These are phyloP conservation scores for Ciconia boyciana DNA, from an alignment of 2,113 vertebrate species.

Conservation along the genomic window DNA sequence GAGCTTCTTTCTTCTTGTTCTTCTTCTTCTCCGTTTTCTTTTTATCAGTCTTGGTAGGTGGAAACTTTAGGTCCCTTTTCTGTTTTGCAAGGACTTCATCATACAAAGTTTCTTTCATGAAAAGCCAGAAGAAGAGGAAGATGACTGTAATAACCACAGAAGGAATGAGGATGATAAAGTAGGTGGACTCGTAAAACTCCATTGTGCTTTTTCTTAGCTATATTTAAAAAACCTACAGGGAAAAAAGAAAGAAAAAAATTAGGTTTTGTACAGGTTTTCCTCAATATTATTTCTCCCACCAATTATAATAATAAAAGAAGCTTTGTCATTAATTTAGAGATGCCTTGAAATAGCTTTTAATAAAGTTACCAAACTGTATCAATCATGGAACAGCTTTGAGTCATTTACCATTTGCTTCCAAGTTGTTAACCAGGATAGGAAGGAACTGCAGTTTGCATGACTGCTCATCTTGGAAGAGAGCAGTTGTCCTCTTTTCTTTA, in stretches of 20 bases:
- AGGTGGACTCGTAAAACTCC: constrained; percentile 95
- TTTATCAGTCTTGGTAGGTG: constrained; percentile 85
- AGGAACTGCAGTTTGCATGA: neutral
- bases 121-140: constrained; percentile 99
- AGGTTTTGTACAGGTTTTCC: neutral
- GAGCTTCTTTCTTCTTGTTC: constrained; percentile 92
- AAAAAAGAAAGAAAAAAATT: neutral
- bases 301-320: neutral
- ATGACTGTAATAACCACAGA: constrained; percentile 91
- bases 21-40: constrained; percentile 96
- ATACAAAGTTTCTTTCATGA: constrained; percentile 98
- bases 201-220: constrained; percentile 77
- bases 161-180: constrained; percentile 93
- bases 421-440: neutral
- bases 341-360: neutral
- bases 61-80: constrained; percentile 88
- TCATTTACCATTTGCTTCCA: neutral
- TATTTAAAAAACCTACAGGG: neutral
- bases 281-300: neutral
- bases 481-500: neutral
- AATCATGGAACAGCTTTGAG: neutral
- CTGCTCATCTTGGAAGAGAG: neutral
- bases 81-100: constrained; percentile 95
- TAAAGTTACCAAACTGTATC: neutral
- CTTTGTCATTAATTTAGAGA: neutral